These are phyloP conservation scores for Nothura maculosa DNA, from an alignment of 2,797 vertebrate species.

Conservation along the genomic window DNA sequence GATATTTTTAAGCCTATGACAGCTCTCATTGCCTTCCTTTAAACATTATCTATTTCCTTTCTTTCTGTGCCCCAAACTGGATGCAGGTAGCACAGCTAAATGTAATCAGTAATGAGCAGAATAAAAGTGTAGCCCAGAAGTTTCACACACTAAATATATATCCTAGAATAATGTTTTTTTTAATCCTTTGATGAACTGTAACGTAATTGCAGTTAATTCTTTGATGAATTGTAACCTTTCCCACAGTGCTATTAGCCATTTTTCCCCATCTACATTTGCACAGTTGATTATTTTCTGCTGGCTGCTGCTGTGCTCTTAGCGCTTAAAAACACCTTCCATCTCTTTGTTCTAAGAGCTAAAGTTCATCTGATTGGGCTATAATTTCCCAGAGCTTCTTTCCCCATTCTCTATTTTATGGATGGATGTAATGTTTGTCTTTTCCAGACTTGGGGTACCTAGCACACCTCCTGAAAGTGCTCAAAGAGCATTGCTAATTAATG, in stretches of 20 bases:
- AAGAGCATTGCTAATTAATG: not conserved
- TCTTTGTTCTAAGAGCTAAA: not conserved
- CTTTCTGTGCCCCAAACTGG: not conserved
- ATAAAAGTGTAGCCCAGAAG: not conserved
- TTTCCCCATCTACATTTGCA: not conserved
- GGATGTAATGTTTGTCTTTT: not conserved
- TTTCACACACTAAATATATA: not conserved
- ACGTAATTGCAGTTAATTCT: not conserved
- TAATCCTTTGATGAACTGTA: not conserved
- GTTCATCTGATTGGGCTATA: not conserved
- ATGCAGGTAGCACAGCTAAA: not conserved
- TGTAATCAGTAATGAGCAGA: not conserved
- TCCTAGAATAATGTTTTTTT: not conserved
- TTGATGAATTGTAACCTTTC: not conserved
- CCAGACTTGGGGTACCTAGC: not conserved
- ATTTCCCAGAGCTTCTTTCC: not conserved
- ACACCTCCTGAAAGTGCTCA: fast-evolving
- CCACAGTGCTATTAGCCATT: not conserved
- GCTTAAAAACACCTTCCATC: not conserved
- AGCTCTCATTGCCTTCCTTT: not conserved
- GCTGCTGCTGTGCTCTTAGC: not conserved
- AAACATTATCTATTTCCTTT: not conserved
- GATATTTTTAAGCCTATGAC: not conserved
- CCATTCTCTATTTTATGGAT: not conserved
- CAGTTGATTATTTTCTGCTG: not conserved